Evolutionary conservation across 2,797 vertebrate genomes (phyloP), one percentile per base, ranked within the genome.

Genomic region (Muscicapa comitata): DNA sequence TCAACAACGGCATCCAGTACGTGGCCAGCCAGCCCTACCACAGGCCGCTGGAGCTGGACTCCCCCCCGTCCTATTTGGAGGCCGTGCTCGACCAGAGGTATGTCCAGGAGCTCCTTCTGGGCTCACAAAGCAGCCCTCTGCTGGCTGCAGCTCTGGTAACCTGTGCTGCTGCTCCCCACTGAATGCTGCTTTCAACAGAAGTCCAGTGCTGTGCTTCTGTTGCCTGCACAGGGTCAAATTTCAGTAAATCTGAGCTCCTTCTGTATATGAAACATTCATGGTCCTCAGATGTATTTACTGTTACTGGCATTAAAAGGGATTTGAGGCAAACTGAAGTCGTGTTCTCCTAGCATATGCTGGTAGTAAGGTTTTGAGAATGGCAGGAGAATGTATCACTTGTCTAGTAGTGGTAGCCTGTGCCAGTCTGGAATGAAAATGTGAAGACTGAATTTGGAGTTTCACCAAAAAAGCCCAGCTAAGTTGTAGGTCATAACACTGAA

Each of bases 81-180:
- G 99, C 99, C 13, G 98, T 99, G 93, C 98, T 99, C 35, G 99
- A 99, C 87, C 98, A 98, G 96, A 99, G 99, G 99, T 99, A 85
- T 0, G 96, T 55, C 2, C 23, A 26, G 20, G 20, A 45, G 66
- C 23, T 26, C 9, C 12, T 25, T 14, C 20, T 18, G 43, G 8
- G 29, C 58, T 47, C 40, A 4, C 24, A 16, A 2, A 33, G 45
- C 14, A 5, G 59, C 26, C 13, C 5, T 1, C 17, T 62, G 4
- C 38, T 26, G 37, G 2, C 7, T 17, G 28, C 58, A 73, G 47
- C 42, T 72, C 61, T 61, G 59, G 7, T 45, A 2, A 3, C 25
- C 35, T 19, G 7, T 68, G 35, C 55, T 66, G 29, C 65, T 48
- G 33, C 35, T 81, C 61, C 48, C 9, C 10, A 1, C 40, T 48